Base-by-base conservation (phyloP, 2,797 vertebrate species). In the Gymnopithys bicolor region DNA sequence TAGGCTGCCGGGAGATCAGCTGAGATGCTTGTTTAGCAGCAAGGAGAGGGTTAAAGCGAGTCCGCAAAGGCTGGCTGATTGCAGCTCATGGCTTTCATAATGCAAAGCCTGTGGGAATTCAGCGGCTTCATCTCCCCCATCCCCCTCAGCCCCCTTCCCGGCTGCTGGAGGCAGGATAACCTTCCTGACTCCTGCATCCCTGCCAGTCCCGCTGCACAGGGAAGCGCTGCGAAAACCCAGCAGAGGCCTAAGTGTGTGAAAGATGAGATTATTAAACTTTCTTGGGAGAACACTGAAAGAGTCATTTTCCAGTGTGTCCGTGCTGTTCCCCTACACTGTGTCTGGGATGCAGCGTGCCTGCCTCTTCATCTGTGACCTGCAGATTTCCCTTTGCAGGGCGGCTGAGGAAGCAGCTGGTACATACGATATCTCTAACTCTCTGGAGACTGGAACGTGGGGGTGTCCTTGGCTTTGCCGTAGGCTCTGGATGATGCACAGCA, bases 81-180 rank as follows among this genome's bases (percentile, higher is more conserved):
- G 74, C 91, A 77, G 87, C 89, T 97, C 76, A 33, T 71, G 89
- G 89, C 93, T 96, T 96, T 94, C 95, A 92, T 93, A 94, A 95
- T 86, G 89, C 58, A 89, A 76, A 91, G 45, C 84, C 41, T 25
- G 51, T 95, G 91, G 96, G 96, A 96, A 96, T 94, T 94, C 49
- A 82, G 93, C 77, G 23, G 64, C 88, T 87, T 74, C 21, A 0
- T 80, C 75, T 81, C 59, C 52, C 56, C 84, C 66, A 18, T 51
- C 84, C 90, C 82, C 79, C 73, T 85, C 80, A 68, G 49, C 84
- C 88, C 82, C 79, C 70, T 86, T 82, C 75, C 71, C 84, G 1
- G 5, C 64, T 84, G 81, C 66, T 55, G 25, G 64, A 91, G 81
- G 84, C 86, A 84, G 85, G 94, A 64, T 76, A 95, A 87, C 89